These are phyloP conservation scores for Xenus cinereus DNA, from an alignment of 2,113 vertebrate genomes.

Conservation along the genomic window DNA sequence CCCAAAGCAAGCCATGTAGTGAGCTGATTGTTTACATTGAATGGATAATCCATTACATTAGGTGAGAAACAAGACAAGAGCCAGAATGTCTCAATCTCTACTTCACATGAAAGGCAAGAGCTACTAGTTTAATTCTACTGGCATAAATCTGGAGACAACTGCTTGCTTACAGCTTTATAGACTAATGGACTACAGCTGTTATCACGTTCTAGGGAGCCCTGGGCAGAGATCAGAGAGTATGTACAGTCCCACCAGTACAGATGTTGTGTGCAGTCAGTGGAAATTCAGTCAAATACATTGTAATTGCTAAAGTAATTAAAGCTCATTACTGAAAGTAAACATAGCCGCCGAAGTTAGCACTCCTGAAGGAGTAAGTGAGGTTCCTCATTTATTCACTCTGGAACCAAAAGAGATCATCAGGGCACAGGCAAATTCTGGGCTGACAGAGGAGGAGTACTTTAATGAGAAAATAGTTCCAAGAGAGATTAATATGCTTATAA, in stretches of 20 bases:
- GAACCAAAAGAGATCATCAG: slow-evolving; percentile 3
- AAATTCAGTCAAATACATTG: slow-evolving; percentile 68
- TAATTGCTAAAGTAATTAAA: slow-evolving; percentile 74
- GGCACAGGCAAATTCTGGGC: background rate
- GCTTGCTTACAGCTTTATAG: slow-evolving; percentile 25
- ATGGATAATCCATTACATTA: background rate
- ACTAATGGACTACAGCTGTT: slow-evolving; percentile 55
- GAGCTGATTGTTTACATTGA: background rate
- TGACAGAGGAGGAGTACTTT: background rate
- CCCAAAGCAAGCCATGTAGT: background rate
- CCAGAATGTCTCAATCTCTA: background rate
- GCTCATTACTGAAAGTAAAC: slow-evolving; percentile 69
- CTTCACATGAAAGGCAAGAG: slow-evolving; percentile 1
- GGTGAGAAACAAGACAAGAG: slow-evolving; percentile 4
- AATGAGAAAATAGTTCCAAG: background rate
- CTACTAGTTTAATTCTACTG: background rate
- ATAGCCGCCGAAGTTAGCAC: slow-evolving; percentile 21
- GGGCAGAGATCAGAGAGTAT: slow-evolving; percentile 46
- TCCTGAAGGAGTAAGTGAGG: slow-evolving; percentile 30
- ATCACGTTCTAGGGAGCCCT: slow-evolving; percentile 16
- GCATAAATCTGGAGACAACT: background rate
- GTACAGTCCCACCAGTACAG: slow-evolving; percentile 45
- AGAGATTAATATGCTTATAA: background rate
- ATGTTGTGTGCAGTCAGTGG: slow-evolving; percentile 63
- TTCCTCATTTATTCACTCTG: background rate